These are phyloP conservation scores for Notocelia uddmanniana DNA, from an alignment of 2,888 invertebrate genomes.

Conservation along the genomic window DNA sequence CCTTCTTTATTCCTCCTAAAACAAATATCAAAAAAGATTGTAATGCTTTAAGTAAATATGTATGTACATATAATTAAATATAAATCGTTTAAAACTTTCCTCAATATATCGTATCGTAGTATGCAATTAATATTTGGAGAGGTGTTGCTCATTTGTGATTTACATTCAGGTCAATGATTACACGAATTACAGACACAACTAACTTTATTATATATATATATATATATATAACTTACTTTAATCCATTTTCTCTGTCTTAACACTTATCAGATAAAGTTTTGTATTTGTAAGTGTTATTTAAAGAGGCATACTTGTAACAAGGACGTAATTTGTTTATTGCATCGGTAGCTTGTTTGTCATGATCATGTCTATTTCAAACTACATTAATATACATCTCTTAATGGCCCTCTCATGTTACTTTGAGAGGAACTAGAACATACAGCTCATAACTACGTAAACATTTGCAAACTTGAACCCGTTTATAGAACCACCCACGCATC, in stretches of 20 bases:
- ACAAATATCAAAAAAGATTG: constrained; percentile 35
- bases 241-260: neutral
- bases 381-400: neutral
- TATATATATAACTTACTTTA: neutral
- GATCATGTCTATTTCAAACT: constrained; percentile 3
- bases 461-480: constrained; percentile 7
- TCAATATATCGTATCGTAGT: no score
- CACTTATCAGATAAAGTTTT: neutral
- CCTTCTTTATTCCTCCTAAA: constrained; percentile 95
- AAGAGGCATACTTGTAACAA: no score
- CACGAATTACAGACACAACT: no score
- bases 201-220: no score
- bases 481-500: constrained; percentile 29
- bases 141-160: no score
- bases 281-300: no score
- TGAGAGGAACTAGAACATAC: constrained; percentile 3
- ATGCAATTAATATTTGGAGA: no score
- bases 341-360: constrained; percentile 5
- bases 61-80: no score
- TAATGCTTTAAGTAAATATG: neutral
- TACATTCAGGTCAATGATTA: no score
- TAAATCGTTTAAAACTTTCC: no score
- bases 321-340: no score
- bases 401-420: neutral
- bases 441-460: constrained; percentile 19